A percentile compares a stretch with the other conserved stretches of the same genome.
Evolutionary conservation across 2,797 vertebrate genomes (phyloP).

Genomic region (Tachyglossus aculeatus): DNA sequence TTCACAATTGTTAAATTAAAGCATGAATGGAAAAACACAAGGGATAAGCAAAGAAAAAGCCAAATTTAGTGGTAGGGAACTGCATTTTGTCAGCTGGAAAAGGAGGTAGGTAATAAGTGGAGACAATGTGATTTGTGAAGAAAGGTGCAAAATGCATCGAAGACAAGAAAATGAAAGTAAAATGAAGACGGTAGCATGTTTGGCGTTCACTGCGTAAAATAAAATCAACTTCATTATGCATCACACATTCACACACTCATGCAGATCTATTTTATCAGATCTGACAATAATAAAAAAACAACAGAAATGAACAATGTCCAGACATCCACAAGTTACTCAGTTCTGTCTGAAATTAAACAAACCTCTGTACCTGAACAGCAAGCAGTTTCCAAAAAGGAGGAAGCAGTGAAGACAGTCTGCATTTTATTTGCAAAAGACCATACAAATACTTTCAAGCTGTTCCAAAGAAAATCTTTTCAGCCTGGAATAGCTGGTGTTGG

Average conservation of each 20-base stretch:
- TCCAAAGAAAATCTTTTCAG: not conserved
- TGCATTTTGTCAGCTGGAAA: not conserved
- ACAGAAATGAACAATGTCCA: not conserved
- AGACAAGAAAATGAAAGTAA: not conserved
- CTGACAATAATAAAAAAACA: conserved; percentile 18
- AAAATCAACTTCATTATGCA: not conserved
- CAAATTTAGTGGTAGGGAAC: not conserved
- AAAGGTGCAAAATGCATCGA: not conserved
- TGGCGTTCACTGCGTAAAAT: not conserved
- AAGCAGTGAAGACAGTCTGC: not conserved
- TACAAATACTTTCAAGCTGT: not conserved
- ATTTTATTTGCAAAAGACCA: not conserved
- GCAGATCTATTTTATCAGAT: not conserved
- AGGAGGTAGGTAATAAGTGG: not conserved
- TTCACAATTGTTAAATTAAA: conserved; percentile 6
- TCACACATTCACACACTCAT: not conserved
- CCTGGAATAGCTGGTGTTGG: not conserved
- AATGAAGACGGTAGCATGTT: not conserved
- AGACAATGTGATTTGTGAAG: not conserved
- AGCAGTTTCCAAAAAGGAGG: not conserved
- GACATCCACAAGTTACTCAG: not conserved
- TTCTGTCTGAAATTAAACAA: conserved; percentile 1
- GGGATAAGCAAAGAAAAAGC: not conserved
- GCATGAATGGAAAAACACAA: conserved; percentile 3
- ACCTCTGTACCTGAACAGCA: not conserved